Evolutionary conservation across 2,888 invertebrate genomes (phyloP), one percentile per base, ranked within the genome.

Genomic region (Trisateles emortualis): DNA sequence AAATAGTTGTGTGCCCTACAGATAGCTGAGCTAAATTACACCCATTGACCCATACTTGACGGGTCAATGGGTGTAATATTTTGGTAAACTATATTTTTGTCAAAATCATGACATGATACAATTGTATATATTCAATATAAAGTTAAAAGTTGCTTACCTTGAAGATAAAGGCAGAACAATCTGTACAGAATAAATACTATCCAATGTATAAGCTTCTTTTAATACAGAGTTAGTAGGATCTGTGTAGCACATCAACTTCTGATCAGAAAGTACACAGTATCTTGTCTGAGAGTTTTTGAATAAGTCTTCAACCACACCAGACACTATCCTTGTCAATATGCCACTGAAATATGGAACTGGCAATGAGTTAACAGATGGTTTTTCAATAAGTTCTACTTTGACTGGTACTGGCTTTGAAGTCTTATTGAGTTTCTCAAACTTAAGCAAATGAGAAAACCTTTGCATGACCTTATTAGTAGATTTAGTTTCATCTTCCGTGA

Each of bases 271-370:
- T 33, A 96, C 94, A 76, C 96, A 96, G 86, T 95, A 95, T 35
- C 96, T 93, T n/a, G 94, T 94, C 59, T 96, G 95, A 75, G 96
- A 94, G 79, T 97, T 96, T 60, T 96, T 96, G 45, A 96, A 94
- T 50, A 96, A 88, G 63, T 96, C 95, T 67, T 96, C 96, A 1
- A 96, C 95, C 0, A 95, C 94, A 6, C 95, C 95, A 5, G 92
- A 90, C 3, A 93, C 91, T 32, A 94, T 89, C 71, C 94, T 93
- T 53, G 94, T 95, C 57, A 96, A 81, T 68, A 93, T 90, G 0
- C 96, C 96, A 68, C 94, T 93, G 66, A 94, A 95, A 59, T 93
- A 94, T 4, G 93, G 76, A 1, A 84, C 88, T 2, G 92, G 85
- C 50, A 90, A 81, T 40, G 81, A 83, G 13, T 92, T 91, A 17